Evolutionary conservation across 2,888 invertebrate species (phyloP).

Genomic region (Parthenolecanium corni): DNA sequence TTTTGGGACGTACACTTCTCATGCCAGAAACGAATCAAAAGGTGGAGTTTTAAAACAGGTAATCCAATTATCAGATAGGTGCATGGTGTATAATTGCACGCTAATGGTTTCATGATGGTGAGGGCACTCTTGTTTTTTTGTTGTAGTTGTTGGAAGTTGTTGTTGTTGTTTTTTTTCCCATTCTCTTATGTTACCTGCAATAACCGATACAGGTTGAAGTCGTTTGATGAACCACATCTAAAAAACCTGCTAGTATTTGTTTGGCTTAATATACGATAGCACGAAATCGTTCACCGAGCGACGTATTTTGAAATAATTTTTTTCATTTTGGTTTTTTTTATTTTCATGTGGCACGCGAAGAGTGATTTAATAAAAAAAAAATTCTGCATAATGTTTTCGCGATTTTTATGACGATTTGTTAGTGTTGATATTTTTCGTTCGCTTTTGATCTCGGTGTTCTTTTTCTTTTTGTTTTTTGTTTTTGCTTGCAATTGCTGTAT

Average conservation of each 20-base stretch:
- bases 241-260: constrained; percentile 13
- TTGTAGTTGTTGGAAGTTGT: background rate
- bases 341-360: too few relatives aligned
- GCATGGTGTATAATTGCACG: constrained; percentile 6
- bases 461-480: background rate
- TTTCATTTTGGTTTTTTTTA: background rate
- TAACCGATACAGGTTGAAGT: background rate
- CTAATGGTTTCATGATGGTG: constrained; percentile 19
- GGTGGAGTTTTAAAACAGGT: constrained; percentile 18
- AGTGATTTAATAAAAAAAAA: too few relatives aligned
- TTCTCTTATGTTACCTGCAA: background rate
- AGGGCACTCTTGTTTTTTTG: background rate
- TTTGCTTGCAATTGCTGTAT: background rate
- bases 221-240: constrained; percentile 8
- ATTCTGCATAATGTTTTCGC: background rate
- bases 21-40: constrained; percentile 10
- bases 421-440: background rate
- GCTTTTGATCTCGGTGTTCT: background rate
- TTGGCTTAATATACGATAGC: constrained; percentile 10
- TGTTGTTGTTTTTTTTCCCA: constrained; percentile 1
- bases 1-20: constrained; percentile 14
- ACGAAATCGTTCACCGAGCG: constrained; percentile 14
- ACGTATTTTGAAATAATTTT: too few relatives aligned
- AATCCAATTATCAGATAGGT: constrained; percentile 20
- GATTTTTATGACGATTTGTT: background rate